These are phyloP conservation scores for Steinernema feltiae DNA, from an alignment of 1,140 invertebrate genomes.

Conservation along the genomic window DNA sequence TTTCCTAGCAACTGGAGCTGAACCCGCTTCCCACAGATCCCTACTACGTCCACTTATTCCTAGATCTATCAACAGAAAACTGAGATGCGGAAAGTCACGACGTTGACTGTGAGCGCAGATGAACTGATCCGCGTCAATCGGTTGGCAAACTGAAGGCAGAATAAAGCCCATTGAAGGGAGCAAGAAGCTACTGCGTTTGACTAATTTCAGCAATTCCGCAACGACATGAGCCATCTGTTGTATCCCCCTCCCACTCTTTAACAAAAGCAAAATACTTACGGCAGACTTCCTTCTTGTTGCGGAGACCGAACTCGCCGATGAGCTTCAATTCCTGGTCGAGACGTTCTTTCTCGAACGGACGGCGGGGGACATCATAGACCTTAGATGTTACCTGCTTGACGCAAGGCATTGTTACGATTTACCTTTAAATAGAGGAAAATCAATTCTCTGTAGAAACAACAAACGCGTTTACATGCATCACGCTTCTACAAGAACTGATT, in stretches of 20 bases:
- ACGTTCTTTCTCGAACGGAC: conserved; percentile 98
- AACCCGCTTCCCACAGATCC: too few species aligned
- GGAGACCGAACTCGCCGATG: conserved; percentile 93
- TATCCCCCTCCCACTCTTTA: conserved; percentile 79
- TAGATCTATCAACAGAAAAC: too few species aligned
- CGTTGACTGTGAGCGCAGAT: too few species aligned
- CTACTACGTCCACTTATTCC: too few species aligned
- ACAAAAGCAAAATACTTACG: conserved; percentile 93
- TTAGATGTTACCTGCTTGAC: conserved; percentile 91
- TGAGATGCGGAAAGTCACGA: too few species aligned
- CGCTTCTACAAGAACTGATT: too few species aligned
- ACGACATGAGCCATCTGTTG: not conserved
- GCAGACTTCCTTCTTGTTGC: conserved; percentile 99
- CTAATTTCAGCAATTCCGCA: too few species aligned
- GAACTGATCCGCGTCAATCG: too few species aligned
- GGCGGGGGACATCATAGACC: conserved; percentile 92
- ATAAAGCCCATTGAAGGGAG: too few species aligned
- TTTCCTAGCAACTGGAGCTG: too few species aligned
- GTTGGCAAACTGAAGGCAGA: too few species aligned
- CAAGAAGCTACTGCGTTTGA: too few species aligned
- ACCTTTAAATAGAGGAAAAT: conserved; percentile 26
- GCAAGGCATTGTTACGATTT: conserved; percentile 63
- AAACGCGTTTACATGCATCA: not conserved
- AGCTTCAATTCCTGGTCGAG: conserved; percentile 97
- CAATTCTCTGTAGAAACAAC: not conserved